A percentile compares a stretch with the other conserved stretches of the same genome.
phyloP scores from a whole-genome alignment of 2,113 vertebrate genomes.

The Nesoenas mayeri region DNA sequence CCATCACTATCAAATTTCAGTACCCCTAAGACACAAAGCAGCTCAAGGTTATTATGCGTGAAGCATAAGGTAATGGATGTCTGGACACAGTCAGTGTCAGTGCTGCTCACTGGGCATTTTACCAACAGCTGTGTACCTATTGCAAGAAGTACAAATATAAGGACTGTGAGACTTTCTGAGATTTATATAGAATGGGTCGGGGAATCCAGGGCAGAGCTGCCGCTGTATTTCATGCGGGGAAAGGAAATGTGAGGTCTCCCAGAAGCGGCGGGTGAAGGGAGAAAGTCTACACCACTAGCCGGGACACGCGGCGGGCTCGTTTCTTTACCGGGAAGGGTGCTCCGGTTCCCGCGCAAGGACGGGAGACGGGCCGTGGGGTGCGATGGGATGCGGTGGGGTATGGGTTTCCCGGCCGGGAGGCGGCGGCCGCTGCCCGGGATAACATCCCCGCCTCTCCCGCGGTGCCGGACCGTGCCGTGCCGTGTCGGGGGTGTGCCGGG shows the following conservation, averaged over 20 bases:
- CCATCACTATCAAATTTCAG: accelerated
- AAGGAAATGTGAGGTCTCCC: background rate
- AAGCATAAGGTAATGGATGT: accelerated
- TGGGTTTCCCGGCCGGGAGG: background rate
- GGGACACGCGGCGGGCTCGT: background rate
- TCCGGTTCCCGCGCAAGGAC: background rate
- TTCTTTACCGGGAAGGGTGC: background rate
- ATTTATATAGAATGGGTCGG: too few relatives aligned
- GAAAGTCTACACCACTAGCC: background rate
- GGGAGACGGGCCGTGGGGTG: background rate
- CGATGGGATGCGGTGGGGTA: too few relatives aligned
- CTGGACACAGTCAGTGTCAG: accelerated
- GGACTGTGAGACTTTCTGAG: background rate
- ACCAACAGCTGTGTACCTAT: too few relatives aligned
- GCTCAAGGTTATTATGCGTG: background rate
- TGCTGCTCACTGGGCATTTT: accelerated
- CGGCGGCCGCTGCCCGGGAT: background rate
- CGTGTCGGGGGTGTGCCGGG: too few relatives aligned
- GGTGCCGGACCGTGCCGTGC: background rate
- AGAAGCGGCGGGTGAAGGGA: background rate
- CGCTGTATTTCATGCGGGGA: background rate
- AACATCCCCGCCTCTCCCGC: background rate
- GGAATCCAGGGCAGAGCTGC: background rate
- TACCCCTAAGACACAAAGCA: background rate
- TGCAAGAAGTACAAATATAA: background rate